phyloP scores from a whole-genome alignment of 2,113 vertebrate species.

The Bubo scandiacus region DNA sequence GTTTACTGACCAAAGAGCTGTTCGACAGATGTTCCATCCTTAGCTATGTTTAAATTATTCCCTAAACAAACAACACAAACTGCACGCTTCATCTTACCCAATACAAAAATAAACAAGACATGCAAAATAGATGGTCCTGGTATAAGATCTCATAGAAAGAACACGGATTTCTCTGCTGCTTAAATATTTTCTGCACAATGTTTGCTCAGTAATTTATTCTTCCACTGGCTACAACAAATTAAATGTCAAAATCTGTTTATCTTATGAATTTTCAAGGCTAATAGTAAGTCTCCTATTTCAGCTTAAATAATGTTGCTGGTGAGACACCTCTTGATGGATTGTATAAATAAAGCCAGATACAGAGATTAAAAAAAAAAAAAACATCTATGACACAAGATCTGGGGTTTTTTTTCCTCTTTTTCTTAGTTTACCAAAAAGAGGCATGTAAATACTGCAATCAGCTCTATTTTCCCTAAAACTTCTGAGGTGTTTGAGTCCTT shows the following conservation, averaged over 20 bases:
- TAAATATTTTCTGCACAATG: not conserved
- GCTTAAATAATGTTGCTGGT: conserved; percentile 26
- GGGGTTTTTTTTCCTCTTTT: accelerated
- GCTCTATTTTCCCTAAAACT: not conserved
- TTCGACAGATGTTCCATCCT: conserved; percentile 25
- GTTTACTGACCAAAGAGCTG: conserved; percentile 27
- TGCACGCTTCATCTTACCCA: not conserved
- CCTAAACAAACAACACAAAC: conserved; percentile 35
- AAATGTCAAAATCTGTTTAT: conserved; percentile 42
- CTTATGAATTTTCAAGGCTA: conserved; percentile 20
- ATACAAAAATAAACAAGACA: conserved; percentile 18
- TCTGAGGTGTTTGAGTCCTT: not conserved
- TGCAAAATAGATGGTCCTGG: not conserved
- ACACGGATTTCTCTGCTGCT: not conserved
- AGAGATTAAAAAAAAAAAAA: not conserved
- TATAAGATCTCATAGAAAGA: not conserved
- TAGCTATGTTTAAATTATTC: conserved; percentile 37
- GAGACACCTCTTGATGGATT: conserved; percentile 9
- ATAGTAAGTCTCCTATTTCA: not conserved
- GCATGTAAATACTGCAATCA: not conserved
- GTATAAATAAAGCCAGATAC: conserved; percentile 1
- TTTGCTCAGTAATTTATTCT: not conserved
- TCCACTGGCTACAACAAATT: conserved; percentile 24
- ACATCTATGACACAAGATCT: not conserved
- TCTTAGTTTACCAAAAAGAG: not conserved